Conservation (phyloP, 2,113 vertebrate genomes). For the Actinemys pallida region DNA sequence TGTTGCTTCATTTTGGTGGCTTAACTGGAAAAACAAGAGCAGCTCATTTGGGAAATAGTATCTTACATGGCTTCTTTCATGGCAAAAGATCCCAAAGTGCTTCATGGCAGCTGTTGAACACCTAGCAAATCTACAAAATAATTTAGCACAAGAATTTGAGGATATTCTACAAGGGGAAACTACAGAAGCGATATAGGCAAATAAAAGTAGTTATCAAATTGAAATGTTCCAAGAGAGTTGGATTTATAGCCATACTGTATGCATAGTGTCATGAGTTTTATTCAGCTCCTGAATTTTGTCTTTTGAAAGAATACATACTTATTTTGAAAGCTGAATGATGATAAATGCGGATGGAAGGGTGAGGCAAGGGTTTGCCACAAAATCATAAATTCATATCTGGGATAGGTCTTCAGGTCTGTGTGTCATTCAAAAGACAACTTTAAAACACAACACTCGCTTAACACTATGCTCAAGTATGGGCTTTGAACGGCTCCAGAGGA, state of each 20-base stretch:
- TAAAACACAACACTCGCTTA: neutral
- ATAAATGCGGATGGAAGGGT: neutral
- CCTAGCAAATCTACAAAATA: neutral
- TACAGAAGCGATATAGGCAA: neutral
- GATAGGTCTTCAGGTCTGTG: neutral
- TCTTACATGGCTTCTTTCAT: constrained; percentile 2
- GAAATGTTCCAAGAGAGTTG: neutral
- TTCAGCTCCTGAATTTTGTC: neutral
- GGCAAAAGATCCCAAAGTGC: neutral
- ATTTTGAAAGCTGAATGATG: neutral
- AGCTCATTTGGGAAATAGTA: constrained; percentile 1
- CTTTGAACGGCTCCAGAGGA: neutral
- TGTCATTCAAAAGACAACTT: neutral
- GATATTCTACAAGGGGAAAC: neutral
- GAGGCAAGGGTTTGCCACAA: neutral
- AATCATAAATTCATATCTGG: neutral
- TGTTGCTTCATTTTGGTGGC: constrained; percentile 14
- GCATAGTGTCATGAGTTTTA: neutral
- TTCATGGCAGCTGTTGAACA: constrained; percentile 20
- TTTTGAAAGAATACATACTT: neutral
- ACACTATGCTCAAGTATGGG: fast-evolving
- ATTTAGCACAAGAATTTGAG: neutral
- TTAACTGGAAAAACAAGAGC: neutral
- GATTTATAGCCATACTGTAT: neutral
- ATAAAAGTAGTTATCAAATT: neutral